Evolutionary conservation across 1,140 invertebrate species (phyloP).

Genomic region (Rhyacophila brunnea): DNA sequence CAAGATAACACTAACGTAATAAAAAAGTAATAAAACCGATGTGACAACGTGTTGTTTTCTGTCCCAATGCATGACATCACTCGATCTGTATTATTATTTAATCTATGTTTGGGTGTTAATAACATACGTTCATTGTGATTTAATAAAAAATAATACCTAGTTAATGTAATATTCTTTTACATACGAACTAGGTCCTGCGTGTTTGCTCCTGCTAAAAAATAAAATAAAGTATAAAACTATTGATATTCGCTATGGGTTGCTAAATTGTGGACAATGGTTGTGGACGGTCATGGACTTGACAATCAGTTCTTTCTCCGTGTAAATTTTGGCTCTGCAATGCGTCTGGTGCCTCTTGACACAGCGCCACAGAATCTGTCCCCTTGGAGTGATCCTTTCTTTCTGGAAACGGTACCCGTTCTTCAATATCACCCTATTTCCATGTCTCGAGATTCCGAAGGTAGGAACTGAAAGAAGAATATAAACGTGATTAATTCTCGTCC

Average conservation of each 20-base stretch:
- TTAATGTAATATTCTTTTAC: too few species aligned
- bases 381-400: constrained; percentile 26
- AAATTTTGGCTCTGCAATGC: constrained; percentile 28
- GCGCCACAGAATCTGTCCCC: constrained; percentile 25
- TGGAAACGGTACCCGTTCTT: constrained; percentile 30
- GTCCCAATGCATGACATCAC: too few species aligned
- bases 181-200: too few species aligned
- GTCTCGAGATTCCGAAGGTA: constrained; percentile 23
- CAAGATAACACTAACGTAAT: too few species aligned
- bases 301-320: constrained; percentile 22
- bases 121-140: too few species aligned
- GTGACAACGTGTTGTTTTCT: too few species aligned
- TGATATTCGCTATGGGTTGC: neutral
- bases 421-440: constrained; percentile 26
- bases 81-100: too few species aligned
- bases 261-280: constrained; percentile 30
- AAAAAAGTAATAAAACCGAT: too few species aligned
- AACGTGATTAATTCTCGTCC: neutral
- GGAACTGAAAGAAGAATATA: constrained; percentile 22
- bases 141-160: too few species aligned
- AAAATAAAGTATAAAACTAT: too few species aligned
- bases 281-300: constrained; percentile 26
- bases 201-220: too few species aligned
- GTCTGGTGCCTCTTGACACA: constrained; percentile 30
- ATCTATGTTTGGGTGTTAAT: too few species aligned